Evolutionary conservation across 2,888 invertebrate genomes (phyloP), one percentile per base, ranked within the genome.

Genomic region (Drosophila lutescens): DNA sequence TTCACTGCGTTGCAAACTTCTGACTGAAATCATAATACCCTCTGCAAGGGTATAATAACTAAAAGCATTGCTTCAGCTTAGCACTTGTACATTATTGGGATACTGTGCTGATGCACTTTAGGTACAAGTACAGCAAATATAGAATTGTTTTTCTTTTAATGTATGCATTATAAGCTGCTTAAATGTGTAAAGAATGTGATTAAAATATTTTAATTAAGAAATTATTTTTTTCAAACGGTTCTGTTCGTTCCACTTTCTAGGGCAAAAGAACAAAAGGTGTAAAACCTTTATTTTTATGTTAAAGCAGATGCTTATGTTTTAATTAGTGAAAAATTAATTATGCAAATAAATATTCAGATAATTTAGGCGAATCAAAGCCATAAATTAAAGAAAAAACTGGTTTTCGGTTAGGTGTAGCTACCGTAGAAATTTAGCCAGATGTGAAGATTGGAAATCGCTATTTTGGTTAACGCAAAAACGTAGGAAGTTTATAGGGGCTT

Each of bases 321-420:
- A 36, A 40, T 69, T 26, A 50, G 23, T 26, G 17, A 47, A 30
- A 49, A 5, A 17, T 8, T 30, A 68, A 60, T 60, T 50, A 70
- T 55, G 61, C 32, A 55, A 70, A 69, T 60, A 26, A 26, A 17
- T 55, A 61, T 50, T 55, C 38, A 54, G 50, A 61, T 50, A 15
- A 17, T n/a, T 50, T 44, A 7, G 23, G 32, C 67, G 44, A 66
- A 67, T 57, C 43, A 44, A 40, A 44, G 44, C 26, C 30, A 36
- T 47, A 36, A 66, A 63, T 55, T 63, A 17, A 13, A 10, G n/a
- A 4, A 43, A 43, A 36, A 67, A 68, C 58, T 9, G 13, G 67
- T 67, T 67, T 17, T 9, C 12, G 1, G 20, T 10, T 17, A 8
- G 8, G 3, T 15, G 26, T 17, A 9, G 67, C 57, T 58, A 68